A percentile compares a stretch with the other conserved stretches of the same genome.
phyloP scores from a whole-genome alignment of 1,140 invertebrate species.

The Cyphomyrmex costatus region DNA sequence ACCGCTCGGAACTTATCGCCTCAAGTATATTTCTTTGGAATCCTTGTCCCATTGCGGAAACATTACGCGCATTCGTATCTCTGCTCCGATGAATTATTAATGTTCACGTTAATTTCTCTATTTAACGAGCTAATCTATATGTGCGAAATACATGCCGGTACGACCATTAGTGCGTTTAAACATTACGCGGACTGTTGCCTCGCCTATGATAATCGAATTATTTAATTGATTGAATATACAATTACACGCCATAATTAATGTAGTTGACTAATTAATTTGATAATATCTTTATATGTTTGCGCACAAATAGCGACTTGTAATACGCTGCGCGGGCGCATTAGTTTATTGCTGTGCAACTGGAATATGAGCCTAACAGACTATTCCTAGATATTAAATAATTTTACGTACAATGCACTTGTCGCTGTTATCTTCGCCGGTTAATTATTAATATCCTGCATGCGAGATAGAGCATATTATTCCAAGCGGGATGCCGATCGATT shows the following conservation, averaged over 20 bases:
- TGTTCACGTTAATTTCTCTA: constrained; percentile 41
- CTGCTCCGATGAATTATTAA: constrained; percentile 30
- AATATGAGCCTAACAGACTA: constrained; percentile 10
- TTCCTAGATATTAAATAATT: constrained; percentile 50
- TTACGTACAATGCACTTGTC: background rate
- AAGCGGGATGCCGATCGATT: background rate
- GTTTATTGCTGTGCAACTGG: constrained; percentile 2
- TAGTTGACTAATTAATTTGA: constrained; percentile 56
- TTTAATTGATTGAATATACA: constrained; percentile 60
- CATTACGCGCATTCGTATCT: constrained; percentile 21
- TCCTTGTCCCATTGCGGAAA: constrained; percentile 17
- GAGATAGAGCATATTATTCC: background rate
- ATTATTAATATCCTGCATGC: constrained; percentile 25
- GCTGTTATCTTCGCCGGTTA: constrained; percentile 3
- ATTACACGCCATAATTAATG: constrained; percentile 53
- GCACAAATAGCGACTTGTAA: constrained; percentile 10
- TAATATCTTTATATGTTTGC: constrained; percentile 53
- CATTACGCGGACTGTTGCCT: constrained; percentile 53
- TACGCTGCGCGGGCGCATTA: background rate
- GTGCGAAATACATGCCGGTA: constrained; percentile 25
- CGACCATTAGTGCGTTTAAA: constrained; percentile 35
- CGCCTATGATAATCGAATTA: constrained; percentile 59
- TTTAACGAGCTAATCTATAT: constrained; percentile 54
- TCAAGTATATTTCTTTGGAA: background rate
- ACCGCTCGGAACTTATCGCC: background rate